phyloP scores from a whole-genome alignment of 2,797 vertebrate genomes.

The Hoplostethus atlanticus region DNA sequence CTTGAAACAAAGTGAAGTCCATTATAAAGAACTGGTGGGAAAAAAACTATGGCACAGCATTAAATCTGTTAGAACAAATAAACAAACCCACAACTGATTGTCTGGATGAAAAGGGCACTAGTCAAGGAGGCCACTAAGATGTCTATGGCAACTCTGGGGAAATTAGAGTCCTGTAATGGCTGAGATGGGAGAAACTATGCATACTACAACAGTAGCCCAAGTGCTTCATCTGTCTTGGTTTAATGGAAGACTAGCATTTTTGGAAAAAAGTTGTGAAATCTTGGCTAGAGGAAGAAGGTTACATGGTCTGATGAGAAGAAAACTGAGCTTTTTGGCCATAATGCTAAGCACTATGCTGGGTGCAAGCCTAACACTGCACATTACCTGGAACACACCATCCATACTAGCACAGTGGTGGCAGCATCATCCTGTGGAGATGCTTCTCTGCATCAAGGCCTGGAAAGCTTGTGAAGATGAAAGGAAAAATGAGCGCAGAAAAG shows the following conservation, averaged over 20 bases:
- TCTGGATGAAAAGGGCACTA: too few species aligned
- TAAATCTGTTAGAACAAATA: too few species aligned
- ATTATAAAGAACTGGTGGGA: neutral
- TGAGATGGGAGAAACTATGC: too few species aligned
- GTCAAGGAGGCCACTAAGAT: too few species aligned
- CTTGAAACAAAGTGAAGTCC: neutral
- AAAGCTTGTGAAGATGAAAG: constrained; percentile 1
- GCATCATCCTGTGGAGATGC: neutral
- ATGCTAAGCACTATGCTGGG: neutral
- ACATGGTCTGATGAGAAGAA: neutral
- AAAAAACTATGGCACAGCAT: too few species aligned
- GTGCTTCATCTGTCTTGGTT: neutral
- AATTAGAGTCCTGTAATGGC: too few species aligned
- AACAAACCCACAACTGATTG: too few species aligned
- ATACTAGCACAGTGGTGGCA: neutral
- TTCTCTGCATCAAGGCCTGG: neutral
- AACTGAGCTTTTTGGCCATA: neutral
- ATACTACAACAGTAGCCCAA: too few species aligned
- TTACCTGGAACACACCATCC: neutral
- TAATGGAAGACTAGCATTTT: constrained; percentile 6
- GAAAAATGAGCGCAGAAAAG: constrained; percentile 15
- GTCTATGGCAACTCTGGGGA: too few species aligned
- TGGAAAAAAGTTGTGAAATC: neutral
- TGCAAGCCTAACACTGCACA: neutral
- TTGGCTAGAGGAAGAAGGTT: neutral